Evolutionary conservation across 2,113 vertebrate genomes (phyloP).

Genomic region (Alexandromys fortis): DNA sequence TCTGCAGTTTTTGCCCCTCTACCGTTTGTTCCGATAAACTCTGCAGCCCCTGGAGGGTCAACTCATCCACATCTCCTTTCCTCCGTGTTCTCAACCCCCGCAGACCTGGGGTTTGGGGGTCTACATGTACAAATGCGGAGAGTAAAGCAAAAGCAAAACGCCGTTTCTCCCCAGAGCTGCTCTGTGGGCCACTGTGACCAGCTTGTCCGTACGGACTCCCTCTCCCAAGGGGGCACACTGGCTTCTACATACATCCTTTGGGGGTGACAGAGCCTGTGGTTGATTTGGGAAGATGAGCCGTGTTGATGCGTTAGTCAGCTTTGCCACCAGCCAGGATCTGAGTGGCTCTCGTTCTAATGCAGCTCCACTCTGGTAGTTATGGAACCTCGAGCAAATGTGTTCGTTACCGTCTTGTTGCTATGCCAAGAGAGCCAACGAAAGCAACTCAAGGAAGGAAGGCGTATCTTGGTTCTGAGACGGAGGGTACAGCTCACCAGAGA

Average conservation of each 20-base stretch:
- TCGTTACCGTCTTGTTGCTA: not conserved
- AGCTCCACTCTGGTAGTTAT: not conserved
- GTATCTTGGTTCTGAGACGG: not conserved
- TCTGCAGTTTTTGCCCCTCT: conserved; percentile 36
- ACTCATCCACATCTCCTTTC: conserved; percentile 54
- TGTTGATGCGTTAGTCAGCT: not conserved
- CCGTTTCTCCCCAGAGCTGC: not conserved
- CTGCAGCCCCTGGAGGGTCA: conserved; percentile 60
- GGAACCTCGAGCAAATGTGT: not conserved
- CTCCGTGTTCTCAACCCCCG: conserved; percentile 38
- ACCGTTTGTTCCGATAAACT: conserved; percentile 74
- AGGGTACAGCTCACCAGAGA: not conserved
- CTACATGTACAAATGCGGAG: not conserved
- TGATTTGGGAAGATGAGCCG: not conserved
- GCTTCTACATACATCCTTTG: not conserved
- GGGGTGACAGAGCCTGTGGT: not conserved
- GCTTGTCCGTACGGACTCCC: not conserved
- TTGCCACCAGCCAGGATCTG: not conserved
- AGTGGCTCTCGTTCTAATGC: not conserved
- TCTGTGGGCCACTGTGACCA: not conserved
- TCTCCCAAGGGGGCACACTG: not conserved
- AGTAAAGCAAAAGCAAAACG: not conserved
- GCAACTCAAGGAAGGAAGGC: not conserved
- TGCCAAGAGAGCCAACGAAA: not conserved
- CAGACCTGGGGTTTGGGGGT: conserved; percentile 47